Evolutionary conservation across 1,140 invertebrate species (phyloP).

Genomic region (Euura saliciscinereae): DNA sequence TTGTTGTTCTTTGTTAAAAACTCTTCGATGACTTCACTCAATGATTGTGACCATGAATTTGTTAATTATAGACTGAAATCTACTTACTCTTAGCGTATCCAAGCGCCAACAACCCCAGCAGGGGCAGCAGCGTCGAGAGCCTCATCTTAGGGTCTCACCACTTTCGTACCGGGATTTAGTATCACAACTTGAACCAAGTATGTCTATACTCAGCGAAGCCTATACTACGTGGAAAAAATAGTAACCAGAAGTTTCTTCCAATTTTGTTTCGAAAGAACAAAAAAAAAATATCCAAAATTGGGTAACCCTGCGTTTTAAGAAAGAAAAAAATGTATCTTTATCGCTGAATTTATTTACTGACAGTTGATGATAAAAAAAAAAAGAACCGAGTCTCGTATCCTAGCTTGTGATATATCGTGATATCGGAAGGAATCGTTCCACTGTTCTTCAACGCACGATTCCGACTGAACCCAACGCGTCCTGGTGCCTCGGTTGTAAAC

Average conservation of each 20-base stretch:
- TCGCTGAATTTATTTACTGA: no score
- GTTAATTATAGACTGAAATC: no score
- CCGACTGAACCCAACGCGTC: conserved; percentile 49
- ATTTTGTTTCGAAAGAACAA: not conserved
- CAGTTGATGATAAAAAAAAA: no score
- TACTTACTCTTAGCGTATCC: conserved; percentile 43
- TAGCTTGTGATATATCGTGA: no score
- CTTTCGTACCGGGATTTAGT: not conserved
- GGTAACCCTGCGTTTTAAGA: no score
- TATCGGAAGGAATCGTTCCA: conserved; percentile 31
- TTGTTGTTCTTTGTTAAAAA: no score
- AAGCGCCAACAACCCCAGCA: conserved; percentile 37
- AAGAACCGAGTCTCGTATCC: no score
- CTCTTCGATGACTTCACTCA: no score
- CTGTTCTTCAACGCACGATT: conserved; percentile 50
- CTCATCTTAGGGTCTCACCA: conserved; percentile 28
- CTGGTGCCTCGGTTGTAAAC: conserved; percentile 53
- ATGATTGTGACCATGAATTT: no score
- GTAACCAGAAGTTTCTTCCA: not conserved
- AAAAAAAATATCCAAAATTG: not conserved
- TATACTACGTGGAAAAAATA: not conserved
- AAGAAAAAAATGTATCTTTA: no score
- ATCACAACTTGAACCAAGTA: conserved; percentile 7
- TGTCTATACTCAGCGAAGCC: not conserved
- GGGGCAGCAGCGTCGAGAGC: conserved; percentile 29